phyloP scores from a whole-genome alignment of 2,113 vertebrate genomes.

The Xiphias gladius region DNA sequence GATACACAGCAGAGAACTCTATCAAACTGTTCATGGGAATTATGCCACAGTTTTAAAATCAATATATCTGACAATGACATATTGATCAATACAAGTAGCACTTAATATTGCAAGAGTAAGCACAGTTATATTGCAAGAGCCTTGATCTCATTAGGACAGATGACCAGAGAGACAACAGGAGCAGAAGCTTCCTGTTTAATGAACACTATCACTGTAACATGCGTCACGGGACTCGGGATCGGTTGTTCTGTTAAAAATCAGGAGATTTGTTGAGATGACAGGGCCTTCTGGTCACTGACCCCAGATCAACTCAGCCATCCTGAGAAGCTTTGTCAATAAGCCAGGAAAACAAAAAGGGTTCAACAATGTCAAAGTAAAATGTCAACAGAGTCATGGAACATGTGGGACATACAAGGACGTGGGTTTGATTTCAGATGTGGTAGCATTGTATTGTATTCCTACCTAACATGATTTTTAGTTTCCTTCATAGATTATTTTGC shows the following conservation, averaged over 20 bases:
- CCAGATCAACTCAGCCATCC: constrained; percentile 14
- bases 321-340: constrained; percentile 48
- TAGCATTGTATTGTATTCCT: background rate
- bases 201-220: background rate
- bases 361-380: constrained; percentile 34
- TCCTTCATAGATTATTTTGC: background rate
- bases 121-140: background rate
- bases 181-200: background rate
- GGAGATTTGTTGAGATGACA: background rate
- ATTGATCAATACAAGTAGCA: background rate
- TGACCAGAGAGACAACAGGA: background rate
- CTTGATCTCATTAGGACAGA: background rate
- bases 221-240: background rate
- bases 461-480: background rate
- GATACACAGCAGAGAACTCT: background rate
- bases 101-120: background rate
- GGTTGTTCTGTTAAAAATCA: constrained; percentile 15
- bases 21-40: background rate
- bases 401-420: background rate
- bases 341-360: constrained; percentile 32
- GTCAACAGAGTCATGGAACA: constrained; percentile 4
- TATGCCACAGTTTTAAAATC: background rate
- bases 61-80: background rate
- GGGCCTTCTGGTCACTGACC: constrained; percentile 37
- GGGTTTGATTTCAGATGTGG: background rate